Evolutionary conservation across 1,140 invertebrate genomes (phyloP), one percentile per base, ranked within the genome.

Genomic region (Bombus superbus): DNA sequence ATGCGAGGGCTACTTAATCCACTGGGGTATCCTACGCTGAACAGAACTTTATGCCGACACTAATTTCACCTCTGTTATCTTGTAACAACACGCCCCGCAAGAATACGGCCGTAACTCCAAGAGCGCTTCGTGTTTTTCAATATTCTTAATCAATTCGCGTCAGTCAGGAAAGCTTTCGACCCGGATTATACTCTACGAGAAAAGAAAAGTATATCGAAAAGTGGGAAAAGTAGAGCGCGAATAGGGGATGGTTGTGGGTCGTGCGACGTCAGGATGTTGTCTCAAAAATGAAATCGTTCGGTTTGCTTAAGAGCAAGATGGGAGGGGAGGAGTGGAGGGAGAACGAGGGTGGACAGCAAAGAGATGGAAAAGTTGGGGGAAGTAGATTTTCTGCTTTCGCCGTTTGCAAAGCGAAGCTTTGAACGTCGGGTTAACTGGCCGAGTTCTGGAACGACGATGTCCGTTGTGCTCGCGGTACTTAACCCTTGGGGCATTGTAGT

Each of bases 401-500:
- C 83, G 71, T 85, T 85, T 66, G 83, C 83, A 80, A 74, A 81
- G 78, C 71, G 83, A 68, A 75, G 83, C 78, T 85, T 85, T 74
- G 83, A 81, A 62, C 57, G 77, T 6, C 47, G 83, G 59, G 83
- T 81, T 74, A 85, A 85, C 83, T 85, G 83, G 18, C 71, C 78
- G 83, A 85, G 83, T 85, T 85, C 83, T 81, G 78, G 35, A 85
- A 85, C 78, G 83, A 68, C 83, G 83, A 85, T 85, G 83, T 85
- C 83, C 83, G 78, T 38, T 81, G 83, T 38, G 71, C 83, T 71
- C 78, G 47, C 59, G 71, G 59, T 85, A 81, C 83, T 85, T 85
- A 85, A 85, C 83, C 83, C 78, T 73, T 42, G 78, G 71, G 83
- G 78, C 83, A 85, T 81, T 81, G 78, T 81, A 85, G 83, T 85